These are phyloP conservation scores for Drosophila parthenogenetica DNA, from an alignment of 2,888 invertebrate genomes.

Conservation along the genomic window DNA sequence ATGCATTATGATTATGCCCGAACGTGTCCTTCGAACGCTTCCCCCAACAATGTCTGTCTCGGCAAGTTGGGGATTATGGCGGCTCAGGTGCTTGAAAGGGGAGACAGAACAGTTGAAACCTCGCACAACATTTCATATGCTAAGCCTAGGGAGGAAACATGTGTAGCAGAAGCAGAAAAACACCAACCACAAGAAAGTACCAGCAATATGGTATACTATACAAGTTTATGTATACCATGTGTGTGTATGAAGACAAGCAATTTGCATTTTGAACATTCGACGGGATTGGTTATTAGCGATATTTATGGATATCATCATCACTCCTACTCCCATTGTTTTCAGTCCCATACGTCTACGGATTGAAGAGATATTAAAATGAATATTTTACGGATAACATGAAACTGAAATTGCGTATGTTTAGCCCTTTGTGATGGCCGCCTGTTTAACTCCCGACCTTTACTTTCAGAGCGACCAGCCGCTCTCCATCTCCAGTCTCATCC, in stretches of 20 bases:
- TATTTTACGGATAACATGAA: conserved; percentile 83
- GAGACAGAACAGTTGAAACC: conserved; percentile 7
- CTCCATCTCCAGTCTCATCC: conserved; percentile 11
- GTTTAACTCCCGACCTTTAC: conserved; percentile 42
- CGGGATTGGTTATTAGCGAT: conserved; percentile 85
- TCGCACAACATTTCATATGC: conserved; percentile 71
- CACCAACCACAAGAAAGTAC: conserved; percentile 53
- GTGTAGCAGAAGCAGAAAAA: conserved; percentile 34
- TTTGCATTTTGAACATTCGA: conserved; percentile 84
- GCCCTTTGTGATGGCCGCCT: conserved; percentile 68
- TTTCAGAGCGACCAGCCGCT: conserved; percentile 6
- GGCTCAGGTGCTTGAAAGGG: conserved; percentile 3
- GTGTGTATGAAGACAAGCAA: conserved; percentile 74
- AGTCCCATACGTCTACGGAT: conserved; percentile 58
- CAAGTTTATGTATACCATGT: not conserved
- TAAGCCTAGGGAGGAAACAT: conserved; percentile 43
- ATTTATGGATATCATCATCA: conserved; percentile 82
- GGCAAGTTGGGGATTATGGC: conserved; percentile 51
- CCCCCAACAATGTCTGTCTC: conserved; percentile 13
- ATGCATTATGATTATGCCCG: conserved; percentile 81
- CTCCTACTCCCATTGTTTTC: conserved; percentile 7
- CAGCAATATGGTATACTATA: not conserved
- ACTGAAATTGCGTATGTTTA: conserved; percentile 73
- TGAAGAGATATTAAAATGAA: conserved; percentile 84
- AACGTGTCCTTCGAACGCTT: conserved; percentile 27